Conservation (phyloP, 2,797 vertebrate genomes). For the Chlorospingus semifuscus region DNA sequence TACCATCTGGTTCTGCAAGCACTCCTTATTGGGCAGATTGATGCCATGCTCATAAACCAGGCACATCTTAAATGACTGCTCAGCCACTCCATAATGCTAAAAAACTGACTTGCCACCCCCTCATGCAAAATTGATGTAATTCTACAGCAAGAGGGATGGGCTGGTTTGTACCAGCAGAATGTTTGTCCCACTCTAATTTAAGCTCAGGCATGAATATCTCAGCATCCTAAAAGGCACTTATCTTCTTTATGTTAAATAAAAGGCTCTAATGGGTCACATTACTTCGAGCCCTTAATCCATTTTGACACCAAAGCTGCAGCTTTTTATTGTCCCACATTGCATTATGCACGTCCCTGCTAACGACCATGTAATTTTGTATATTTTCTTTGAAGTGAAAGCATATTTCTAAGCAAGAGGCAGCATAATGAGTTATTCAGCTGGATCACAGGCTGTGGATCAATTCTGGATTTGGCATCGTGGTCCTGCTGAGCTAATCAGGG, state of each 20-base stretch:
- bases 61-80: not conserved
- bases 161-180: not conserved
- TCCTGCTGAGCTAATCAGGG: not conserved
- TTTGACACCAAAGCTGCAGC: not conserved
- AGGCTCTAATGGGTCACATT: not conserved
- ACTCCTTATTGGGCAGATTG: not conserved
- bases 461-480: not conserved
- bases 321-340: not conserved
- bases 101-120: not conserved
- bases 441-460: not conserved
- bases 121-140: not conserved
- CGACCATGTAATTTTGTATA: not conserved
- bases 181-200: not conserved
- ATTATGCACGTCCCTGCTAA: not conserved
- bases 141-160: not conserved
- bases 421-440: not conserved
- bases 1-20: not conserved
- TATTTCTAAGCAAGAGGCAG: not conserved
- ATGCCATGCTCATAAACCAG: not conserved
- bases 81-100: not conserved
- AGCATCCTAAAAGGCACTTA: slow-evolving; percentile 9
- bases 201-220: not conserved
- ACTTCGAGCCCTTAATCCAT: slow-evolving; percentile 18
- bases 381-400: slow-evolving; percentile 23
- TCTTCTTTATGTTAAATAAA: slow-evolving; percentile 8